Base-by-base conservation (phyloP, 2,888 invertebrate genomes). In the Asteroscopus sphinx region DNA sequence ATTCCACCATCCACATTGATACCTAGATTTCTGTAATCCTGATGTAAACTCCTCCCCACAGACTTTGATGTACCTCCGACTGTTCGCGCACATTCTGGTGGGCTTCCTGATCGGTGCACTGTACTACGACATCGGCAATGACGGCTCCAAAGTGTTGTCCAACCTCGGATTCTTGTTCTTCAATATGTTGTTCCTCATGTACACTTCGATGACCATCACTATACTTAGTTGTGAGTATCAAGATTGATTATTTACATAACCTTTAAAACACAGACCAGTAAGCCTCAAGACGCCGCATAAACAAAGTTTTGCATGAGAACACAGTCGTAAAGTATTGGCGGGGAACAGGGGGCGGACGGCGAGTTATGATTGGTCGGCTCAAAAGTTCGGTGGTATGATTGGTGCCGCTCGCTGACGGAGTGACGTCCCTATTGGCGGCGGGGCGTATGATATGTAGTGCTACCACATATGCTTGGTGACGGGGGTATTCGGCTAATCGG, bases 141-240 rank as follows among this genome's bases (percentile, higher is more conserved):
- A 99, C 90, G 99, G 98, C 76, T 97, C 97, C 76, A 99, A 99
- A 92, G 98, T 99, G 60, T 96, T 99, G 66, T 99, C 98, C 86
- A 99, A 99, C 90, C 96, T 99, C 75, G 99, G 99, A 65, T 99
- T 98, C 95, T 95, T 99, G 21, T 99, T 99, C 96, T 99, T 99
- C 96, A 99, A 99, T 89, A 98, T 99, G 97, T 95, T 99, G 84
- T 99, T 99, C 95, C 96, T 99, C 71, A 99, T 99, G 98, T 99
- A 99, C 95, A 99, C 99, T 0, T 98, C 99, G n/a, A 98, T 99
- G 97, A 99, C 99, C 87, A 99, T 99, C 80, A 99, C 99, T 40
- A 99, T 99, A 82, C 95, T 99, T 74, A 99, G 99, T 82, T 99
- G 98, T 98, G 94, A 96, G 97, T 96, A 79, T 67, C 12, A 12